These are phyloP conservation scores for Smittia aterrima DNA, from an alignment of 2,888 invertebrate genomes.

Conservation along the genomic window DNA sequence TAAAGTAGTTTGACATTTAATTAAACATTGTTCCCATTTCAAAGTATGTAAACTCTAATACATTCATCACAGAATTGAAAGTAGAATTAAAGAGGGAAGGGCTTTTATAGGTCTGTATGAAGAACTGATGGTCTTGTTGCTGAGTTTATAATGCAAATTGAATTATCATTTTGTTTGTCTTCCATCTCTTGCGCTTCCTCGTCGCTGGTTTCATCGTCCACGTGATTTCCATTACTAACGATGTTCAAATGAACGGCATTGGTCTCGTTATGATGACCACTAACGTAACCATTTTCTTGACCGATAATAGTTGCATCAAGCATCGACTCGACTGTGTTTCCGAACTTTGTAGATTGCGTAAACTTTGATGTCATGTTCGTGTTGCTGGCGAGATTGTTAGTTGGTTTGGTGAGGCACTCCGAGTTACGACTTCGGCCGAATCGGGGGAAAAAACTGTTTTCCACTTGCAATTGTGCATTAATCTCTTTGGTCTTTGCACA, in stretches of 20 bases:
- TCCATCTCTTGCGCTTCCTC: conserved; percentile 23
- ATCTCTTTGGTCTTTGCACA: conserved; percentile 84
- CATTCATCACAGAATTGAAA: neutral
- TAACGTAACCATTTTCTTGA: neutral
- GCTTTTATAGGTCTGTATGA: conserved; percentile 38
- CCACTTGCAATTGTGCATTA: conserved; percentile 81
- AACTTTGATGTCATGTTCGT: conserved; percentile 18
- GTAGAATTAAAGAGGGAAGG: too few relatives aligned
- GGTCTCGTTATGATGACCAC: neutral
- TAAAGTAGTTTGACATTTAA: neutral
- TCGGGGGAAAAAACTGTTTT: conserved; percentile 77
- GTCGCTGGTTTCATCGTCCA: conserved; percentile 25
- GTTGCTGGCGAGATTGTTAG: conserved; percentile 1
- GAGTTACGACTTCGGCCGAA: conserved; percentile 44
- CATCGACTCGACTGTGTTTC: conserved; percentile 37
- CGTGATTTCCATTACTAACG: neutral
- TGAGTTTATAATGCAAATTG: conserved; percentile 34
- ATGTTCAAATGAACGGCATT: neutral
- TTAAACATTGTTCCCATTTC: conserved; percentile 18
- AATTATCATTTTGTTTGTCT: neutral
- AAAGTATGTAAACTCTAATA: neutral
- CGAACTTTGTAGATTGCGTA: conserved; percentile 16
- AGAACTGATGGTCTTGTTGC: conserved; percentile 26
- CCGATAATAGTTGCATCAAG: conserved; percentile 30
- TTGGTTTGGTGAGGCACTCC: conserved; percentile 27